Base-by-base conservation (phyloP, 2,888 invertebrate genomes). In the Actias luna region DNA sequence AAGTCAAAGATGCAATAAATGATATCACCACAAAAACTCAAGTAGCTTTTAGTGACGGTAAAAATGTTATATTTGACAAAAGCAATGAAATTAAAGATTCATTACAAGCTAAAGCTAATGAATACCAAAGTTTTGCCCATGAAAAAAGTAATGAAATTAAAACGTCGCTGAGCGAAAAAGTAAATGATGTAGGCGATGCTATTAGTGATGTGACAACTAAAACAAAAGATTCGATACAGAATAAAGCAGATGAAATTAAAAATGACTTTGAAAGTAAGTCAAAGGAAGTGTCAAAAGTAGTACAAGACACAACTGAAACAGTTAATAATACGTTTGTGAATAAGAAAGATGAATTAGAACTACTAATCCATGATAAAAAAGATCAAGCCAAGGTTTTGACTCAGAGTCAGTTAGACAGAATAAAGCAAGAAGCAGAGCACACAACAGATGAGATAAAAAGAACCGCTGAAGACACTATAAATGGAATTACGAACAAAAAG, bases 371-470 rank as follows among this genome's bases (percentile, higher is more conserved):
- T 58, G 72, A 83, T 63, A 84, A 82, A 59, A 89, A 87, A 70
- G 84, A 85, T 35, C 80, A 83, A 71, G 69, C 83, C 64, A 81
- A 78, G 70, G 76, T 78, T 58, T 75, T 79, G 58, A 71, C 88
- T 57, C 76, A 84, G 73, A 82, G 75, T n/a, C 83, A 92, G 76
- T 64, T 92, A 27, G 87, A 87, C 55, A 85, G 85, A 74, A 90
- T 92, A 85, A 83, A 86, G 64, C 83, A 87, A 69, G 90, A 92
- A 70, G 92, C 92, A 4, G 88, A 90, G 79, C 73, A 80, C 35
- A 84, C 92, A 0, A 90, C 92, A 0, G 88, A 92, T n/a, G 83
- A 91, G 73, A 92, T 92, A 52, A 91, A 87, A 67, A 85, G 85
- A 76, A 77, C 87, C 0, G 91, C 91, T 1, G 90, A 91, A 73